Evolutionary conservation across 2,797 vertebrate species (phyloP).

Genomic region (Chaetophractus vellerosus): DNA sequence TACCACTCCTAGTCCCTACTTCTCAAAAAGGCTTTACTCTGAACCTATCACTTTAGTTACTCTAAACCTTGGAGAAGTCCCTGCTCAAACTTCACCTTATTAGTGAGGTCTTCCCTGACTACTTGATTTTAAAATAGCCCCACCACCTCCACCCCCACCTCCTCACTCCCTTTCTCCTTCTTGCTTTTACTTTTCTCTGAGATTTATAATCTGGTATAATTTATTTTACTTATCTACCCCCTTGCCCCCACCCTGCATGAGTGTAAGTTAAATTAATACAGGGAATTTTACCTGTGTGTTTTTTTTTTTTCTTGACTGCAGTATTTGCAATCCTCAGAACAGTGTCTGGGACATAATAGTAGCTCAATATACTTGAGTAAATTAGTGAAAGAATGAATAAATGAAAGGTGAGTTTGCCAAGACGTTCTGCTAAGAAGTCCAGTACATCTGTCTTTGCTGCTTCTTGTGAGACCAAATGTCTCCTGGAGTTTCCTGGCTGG

Average conservation of each 20-base stretch:
- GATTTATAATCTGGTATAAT: not conserved
- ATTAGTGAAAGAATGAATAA: not conserved
- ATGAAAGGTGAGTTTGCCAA: not conserved
- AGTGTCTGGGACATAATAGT: not conserved
- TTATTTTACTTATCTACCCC: not conserved
- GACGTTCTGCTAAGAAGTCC: not conserved
- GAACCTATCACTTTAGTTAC: not conserved
- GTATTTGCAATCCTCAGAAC: not conserved
- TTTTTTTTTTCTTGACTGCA: not conserved
- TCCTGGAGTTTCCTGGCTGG: conserved; percentile 4
- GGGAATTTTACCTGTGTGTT: not conserved
- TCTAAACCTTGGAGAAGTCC: not conserved
- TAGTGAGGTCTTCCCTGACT: not conserved
- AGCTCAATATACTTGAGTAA: not conserved
- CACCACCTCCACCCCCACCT: not conserved
- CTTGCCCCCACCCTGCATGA: not conserved
- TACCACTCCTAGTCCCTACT: not conserved
- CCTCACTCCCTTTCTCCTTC: not conserved
- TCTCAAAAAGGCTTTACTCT: not conserved
- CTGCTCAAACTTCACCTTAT: not conserved
- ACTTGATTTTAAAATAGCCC: conserved; percentile 12
- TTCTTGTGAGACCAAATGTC: not conserved
- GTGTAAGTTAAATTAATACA: not conserved
- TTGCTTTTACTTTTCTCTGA: conserved; percentile 13
- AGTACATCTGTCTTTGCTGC: not conserved